A percentile compares a stretch with the other conserved stretches of the same genome.
Conservation (phyloP, 2,888 invertebrate genomes). For the Calameuta idolon region DNA sequence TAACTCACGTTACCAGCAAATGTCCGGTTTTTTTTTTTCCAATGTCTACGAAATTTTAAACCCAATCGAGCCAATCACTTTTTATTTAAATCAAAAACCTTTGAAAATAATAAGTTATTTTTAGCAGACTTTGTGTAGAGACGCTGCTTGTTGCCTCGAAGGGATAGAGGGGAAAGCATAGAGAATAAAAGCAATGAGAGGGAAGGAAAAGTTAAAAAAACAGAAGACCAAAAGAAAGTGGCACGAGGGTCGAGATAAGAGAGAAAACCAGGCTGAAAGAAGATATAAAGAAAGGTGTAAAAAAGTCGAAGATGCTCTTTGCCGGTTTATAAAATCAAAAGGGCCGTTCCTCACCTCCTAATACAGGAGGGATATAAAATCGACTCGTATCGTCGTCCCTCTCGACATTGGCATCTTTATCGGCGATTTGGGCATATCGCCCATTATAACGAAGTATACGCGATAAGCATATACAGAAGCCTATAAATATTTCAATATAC, state of each 20-base stretch:
- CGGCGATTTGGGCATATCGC: too few species aligned
- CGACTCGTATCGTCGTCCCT: too few species aligned
- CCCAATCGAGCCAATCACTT: background rate
- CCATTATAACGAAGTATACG: too few species aligned
- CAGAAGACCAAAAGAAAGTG: background rate
- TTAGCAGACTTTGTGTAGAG: background rate
- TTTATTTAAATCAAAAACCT: background rate
- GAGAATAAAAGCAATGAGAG: background rate
- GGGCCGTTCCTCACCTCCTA: background rate
- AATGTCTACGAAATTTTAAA: background rate
- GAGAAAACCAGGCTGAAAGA: background rate
- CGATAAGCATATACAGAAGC: background rate
- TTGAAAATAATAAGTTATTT: background rate
- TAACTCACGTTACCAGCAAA: background rate
- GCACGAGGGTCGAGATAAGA: background rate
- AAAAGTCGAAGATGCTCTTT: background rate
- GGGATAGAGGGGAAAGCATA: background rate
- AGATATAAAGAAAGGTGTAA: background rate
- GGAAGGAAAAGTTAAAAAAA: background rate
- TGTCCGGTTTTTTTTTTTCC: background rate
- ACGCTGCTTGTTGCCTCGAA: background rate
- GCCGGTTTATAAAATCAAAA: background rate
- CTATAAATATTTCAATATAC: background rate
- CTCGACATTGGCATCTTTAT: background rate
- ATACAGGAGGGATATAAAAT: background rate